Percentiles rank a stretch among this genome's conserved stretches.
Evolutionary conservation across 2,797 vertebrate genomes (phyloP).

Genomic region (Rhabdomys pumilio): DNA sequence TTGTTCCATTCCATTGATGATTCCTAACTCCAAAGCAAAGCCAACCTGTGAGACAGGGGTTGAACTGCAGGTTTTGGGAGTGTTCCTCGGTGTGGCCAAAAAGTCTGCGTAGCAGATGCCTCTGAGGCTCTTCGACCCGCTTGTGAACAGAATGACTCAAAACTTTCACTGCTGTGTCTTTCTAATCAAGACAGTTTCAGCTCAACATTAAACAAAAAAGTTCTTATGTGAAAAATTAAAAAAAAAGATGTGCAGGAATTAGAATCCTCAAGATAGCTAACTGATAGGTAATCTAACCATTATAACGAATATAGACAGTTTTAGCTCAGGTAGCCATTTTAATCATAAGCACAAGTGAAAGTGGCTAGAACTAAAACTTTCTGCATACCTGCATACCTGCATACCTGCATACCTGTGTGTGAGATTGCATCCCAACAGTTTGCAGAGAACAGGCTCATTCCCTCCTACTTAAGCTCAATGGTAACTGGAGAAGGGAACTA

Average conservation of each 20-base stretch:
- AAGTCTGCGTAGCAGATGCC: neutral
- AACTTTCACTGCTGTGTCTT: neutral
- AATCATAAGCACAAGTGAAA: neutral
- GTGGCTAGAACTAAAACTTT: neutral
- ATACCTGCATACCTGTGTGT: neutral
- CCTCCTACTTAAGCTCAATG: neutral
- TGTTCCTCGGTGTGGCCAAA: neutral
- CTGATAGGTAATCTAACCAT: neutral
- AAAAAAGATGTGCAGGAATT: neutral
- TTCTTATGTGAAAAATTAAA: neutral
- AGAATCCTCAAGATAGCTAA: neutral
- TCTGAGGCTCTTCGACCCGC: neutral
- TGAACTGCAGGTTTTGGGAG: neutral
- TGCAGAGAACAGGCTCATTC: constrained; percentile 2
- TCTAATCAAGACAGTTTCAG: neutral
- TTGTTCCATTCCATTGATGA: neutral
- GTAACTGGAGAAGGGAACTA: neutral
- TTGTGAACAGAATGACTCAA: neutral
- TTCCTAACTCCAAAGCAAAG: neutral
- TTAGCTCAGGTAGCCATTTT: neutral
- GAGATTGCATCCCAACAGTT: neutral
- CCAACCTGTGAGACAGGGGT: neutral
- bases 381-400: neutral
- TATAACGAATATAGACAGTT: neutral
- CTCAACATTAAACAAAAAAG: neutral